Conservation (phyloP, 2,888 invertebrate genomes). For the Teleogryllus oceanicus region DNA sequence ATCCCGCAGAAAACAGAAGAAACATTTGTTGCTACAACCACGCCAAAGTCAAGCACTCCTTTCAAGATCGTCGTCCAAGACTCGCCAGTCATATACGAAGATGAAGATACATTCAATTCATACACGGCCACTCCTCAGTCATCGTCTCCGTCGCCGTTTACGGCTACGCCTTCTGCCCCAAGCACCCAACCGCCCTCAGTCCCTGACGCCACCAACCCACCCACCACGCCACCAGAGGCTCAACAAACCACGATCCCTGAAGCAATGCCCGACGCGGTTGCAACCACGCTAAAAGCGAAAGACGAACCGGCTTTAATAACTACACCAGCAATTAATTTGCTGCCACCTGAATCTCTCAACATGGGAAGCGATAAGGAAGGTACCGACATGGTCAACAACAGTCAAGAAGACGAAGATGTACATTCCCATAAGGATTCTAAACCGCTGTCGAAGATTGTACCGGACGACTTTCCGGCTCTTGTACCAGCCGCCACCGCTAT, state of each 20-base stretch:
- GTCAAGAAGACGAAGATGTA: background rate
- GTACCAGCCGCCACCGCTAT: background rate
- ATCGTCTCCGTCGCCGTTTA: background rate
- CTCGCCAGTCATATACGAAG: background rate
- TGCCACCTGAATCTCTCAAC: background rate
- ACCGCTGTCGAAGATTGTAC: background rate
- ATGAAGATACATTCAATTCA: background rate
- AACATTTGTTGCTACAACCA: background rate
- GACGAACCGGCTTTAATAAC: background rate
- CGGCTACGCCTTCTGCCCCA: background rate
- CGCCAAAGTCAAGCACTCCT: background rate
- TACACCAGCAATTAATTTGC: background rate
- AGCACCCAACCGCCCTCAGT: background rate
- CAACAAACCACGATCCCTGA: background rate
- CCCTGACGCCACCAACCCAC: background rate
- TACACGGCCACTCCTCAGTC: background rate
- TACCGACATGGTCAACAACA: constrained; percentile 7
- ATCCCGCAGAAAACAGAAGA: background rate
- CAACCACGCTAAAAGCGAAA: background rate
- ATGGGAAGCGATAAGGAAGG: constrained; percentile 4
- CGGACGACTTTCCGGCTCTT: background rate
- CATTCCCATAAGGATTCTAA: background rate
- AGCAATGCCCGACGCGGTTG: background rate
- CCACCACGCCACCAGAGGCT: background rate
- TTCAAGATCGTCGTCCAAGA: background rate